Evolutionary conservation across 2,888 invertebrate species (phyloP), one percentile per base, ranked within the genome.

Genomic region (Scaptomyza cyrtandrae): DNA sequence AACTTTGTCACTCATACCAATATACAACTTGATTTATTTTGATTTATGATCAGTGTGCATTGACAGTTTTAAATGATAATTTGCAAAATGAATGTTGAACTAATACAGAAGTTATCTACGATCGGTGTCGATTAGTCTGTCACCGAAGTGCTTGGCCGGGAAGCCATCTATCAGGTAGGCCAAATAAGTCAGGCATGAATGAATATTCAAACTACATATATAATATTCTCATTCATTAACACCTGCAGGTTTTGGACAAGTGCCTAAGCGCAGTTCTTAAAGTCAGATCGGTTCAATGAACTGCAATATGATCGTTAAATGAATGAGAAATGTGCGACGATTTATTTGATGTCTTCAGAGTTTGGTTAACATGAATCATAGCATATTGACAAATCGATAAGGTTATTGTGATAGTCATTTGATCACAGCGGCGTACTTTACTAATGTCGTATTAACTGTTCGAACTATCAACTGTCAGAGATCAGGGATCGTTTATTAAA

Each of bases 31-130:
- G 10, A 50, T 64, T 43, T 37, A 41, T 6, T 31, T 64, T 70
- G 74, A 74, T 81, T 84, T 53, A 84, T 81, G 66, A 78, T 67
- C 59, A 16, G 14, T 49, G 48, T 7, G 19, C 43, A 46, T 27
- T 56, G 72, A 71, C 80, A 76, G 80, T 71, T 71, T 63, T 74
- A 69, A 82, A 82, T 82, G 80, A 79, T 75, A 62, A 55, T 44
- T 50, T 44, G 44, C 57, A 24, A 64, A 73, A 60, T 60, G 49
- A 59, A 69, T 82, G 70, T 29, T 71, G 58, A 65, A 48, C 72
- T 79, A 77, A 62, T 60, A 71, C 80, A 75, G 75, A 71, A 78
- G 85, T 75, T 54, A 68, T 71, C 70, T 54, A 49, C 43, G 46
- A 72, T 71, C 56, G 64, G 76, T 72, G 65, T 46, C 58, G 63